Conservation (phyloP, 2,113 vertebrate species). For the Zosterops hypoxanthus region DNA sequence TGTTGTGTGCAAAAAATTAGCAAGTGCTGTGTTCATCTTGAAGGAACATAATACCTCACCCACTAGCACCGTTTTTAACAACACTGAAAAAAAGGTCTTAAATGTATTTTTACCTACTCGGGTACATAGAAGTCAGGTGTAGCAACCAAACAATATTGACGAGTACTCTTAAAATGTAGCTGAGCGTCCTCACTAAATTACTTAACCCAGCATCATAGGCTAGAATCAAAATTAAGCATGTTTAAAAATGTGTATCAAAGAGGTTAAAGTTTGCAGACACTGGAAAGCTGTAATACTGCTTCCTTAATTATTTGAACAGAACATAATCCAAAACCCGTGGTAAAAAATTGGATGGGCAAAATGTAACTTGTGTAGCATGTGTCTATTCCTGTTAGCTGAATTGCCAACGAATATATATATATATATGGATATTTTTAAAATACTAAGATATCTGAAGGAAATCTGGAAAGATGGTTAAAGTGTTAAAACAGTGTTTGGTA, state of each 20-base stretch:
- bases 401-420: not conserved
- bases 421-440: not conserved
- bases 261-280: not conserved
- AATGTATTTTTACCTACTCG: not conserved
- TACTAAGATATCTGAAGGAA: not conserved
- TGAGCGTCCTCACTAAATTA: not conserved
- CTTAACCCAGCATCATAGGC: not conserved
- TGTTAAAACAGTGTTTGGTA: not conserved
- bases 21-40: slow-evolving; percentile 1
- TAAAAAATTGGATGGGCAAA: not conserved
- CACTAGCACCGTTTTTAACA: not conserved
- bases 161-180: not conserved
- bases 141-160: not conserved
- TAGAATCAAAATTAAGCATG: not conserved
- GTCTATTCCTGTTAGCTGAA: not conserved
- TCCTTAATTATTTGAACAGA: not conserved
- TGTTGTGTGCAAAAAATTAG: slow-evolving; percentile 32
- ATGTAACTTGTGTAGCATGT: not conserved
- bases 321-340: not conserved
- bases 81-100: not conserved
- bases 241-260: not conserved
- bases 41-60: not conserved
- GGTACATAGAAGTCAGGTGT: not conserved
- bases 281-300: not conserved
- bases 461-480: not conserved